Evolutionary conservation across 1,140 invertebrate species (phyloP).

Genomic region (Cardiocondyla obscurior): DNA sequence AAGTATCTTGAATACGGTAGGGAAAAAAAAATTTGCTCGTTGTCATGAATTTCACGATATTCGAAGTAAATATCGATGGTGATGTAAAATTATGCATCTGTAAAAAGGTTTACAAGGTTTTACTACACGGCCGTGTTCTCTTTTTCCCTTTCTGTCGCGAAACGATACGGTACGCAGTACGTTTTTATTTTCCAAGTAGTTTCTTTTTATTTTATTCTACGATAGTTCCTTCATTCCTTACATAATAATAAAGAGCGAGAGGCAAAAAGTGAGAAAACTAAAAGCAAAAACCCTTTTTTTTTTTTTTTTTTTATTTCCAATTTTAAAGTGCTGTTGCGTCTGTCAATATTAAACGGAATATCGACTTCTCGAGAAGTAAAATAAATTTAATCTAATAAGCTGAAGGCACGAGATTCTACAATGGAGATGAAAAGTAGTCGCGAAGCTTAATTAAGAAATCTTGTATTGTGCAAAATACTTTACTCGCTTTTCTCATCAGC

Average conservation of each 20-base stretch:
- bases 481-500: background rate
- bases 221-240: background rate
- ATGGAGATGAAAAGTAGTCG: slow-evolving; percentile 2
- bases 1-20: background rate
- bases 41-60: background rate
- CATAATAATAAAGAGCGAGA: background rate
- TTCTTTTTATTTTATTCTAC: background rate
- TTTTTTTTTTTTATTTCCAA: background rate
- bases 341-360: slow-evolving; percentile 24
- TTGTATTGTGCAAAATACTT: background rate
- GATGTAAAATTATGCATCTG: background rate
- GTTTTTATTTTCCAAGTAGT: background rate
- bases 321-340: background rate
- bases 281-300: background rate
- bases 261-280: background rate
- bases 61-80: background rate
- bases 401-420: background rate
- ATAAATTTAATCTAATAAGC: slow-evolving; percentile 31
- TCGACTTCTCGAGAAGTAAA: background rate
- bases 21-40: background rate
- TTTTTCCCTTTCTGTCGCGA: background rate
- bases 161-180: background rate
- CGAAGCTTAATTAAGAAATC: slow-evolving; percentile 9
- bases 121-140: background rate
- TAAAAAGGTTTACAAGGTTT: background rate